Conservation (phyloP, 2,113 vertebrate species). For the Mus musculus region GRCm39 chr3:142594001-142594500, state of each 20-base stretch:
- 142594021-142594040: not conserved
- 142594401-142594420: not conserved
- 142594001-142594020: constrained; percentile 11
- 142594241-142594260: not conserved
- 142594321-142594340: too few relatives aligned
- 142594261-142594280: not conserved
- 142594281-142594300: not conserved
- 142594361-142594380: not conserved
- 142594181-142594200: not conserved
- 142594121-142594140: too few relatives aligned
- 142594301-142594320: not conserved
- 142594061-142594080: not conserved
- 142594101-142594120: not conserved
- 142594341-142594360: not conserved
- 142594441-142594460: not conserved
- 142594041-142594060: not conserved
- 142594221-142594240: not conserved
- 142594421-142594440: not conserved
- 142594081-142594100: not conserved
- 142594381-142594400: not conserved
- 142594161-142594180: not conserved
- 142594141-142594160: not conserved
- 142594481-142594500: not conserved
- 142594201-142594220: not conserved
- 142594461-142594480: too few relatives aligned